Evolutionary conservation across 2,797 vertebrate species (phyloP), one percentile per base, ranked within the genome.

Genomic region (Schizopygopsis malacanthus): DNA sequence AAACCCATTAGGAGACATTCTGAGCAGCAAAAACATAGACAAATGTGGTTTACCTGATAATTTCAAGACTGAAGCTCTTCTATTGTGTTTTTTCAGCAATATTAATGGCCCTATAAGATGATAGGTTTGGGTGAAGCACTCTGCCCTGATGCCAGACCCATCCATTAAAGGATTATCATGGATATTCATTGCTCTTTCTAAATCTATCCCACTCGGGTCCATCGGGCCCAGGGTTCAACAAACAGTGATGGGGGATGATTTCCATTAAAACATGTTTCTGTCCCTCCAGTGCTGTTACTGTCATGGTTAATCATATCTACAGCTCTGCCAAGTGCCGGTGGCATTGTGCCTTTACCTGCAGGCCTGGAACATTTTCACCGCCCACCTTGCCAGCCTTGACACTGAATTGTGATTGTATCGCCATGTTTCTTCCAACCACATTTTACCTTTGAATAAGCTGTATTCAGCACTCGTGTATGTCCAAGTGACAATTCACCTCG

Each of bases 271-370:
- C 88, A 77, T 71, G 33, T 73, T 52, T 20, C 37, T 79, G 77
- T 84, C 86, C 52, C 88, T 87, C 87, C 87, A 79, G 86, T 87
- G 72, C 78, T 83, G 76, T 89, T 83, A 56, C 76, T 84, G 88
- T 86, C 89, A 54, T 81, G 88, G 88, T 90, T 92, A 92, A 93
- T 91, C 89, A 91, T 54, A 86, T 90, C 84, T 79, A 85, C 89
- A 87, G 88, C 81, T 81, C 89, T 92, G 84, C 87, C 83, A 89
- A 79, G 20, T 28, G 65, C 75, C 43, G 5, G 20, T 85, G 83
- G 83, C 76, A 61, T 33, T 28, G 18, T 85, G 76, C 83, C 83
- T 71, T 79, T 79, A 85, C 83, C 83, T 85, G 83, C 67, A 79
- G 83, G 50, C 54, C 50, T 85, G 76, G 76, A 85, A 71, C 83